phyloP scores from a whole-genome alignment of 2,888 invertebrate species.

The Diplolepis rosae region DNA sequence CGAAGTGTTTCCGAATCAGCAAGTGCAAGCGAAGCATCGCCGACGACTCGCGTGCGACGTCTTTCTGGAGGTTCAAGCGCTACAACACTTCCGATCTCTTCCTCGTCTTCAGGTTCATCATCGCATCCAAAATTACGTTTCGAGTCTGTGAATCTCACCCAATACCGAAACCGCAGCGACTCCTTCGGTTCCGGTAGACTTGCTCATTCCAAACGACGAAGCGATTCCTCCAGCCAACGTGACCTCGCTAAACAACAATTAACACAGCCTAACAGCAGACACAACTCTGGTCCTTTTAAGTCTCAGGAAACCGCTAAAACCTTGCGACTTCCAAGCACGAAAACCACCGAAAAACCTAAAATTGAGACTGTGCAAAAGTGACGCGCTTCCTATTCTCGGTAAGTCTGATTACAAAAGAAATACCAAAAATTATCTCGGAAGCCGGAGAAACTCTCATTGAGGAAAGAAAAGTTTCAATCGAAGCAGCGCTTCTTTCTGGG shows the following conservation, averaged over 20 bases:
- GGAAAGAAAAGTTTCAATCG: background rate
- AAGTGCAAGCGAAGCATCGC: constrained; percentile 69
- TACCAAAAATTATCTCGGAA: background rate
- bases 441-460: background rate
- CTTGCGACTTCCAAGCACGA: background rate
- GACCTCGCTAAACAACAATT: constrained; percentile 53
- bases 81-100: constrained; percentile 55
- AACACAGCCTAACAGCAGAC: constrained; percentile 57
- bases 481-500: background rate
- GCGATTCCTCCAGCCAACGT: constrained; percentile 57
- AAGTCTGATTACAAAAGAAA: background rate
- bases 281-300: constrained; percentile 64
- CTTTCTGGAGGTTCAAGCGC: constrained; percentile 69
- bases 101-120: constrained; percentile 36
- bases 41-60: constrained; percentile 65
- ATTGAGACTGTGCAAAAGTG: constrained; percentile 18
- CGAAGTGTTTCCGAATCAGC: constrained; percentile 82
- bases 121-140: constrained; percentile 56
- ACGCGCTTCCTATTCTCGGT: background rate
- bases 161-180: constrained; percentile 67
- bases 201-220: constrained; percentile 62
- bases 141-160: constrained; percentile 59
- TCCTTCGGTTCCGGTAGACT: constrained; percentile 70
- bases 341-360: constrained; percentile 13
- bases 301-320: constrained; percentile 58